Evolutionary conservation across 37 sponge, comb jelly and placozoan genomes (phyloP).

Genomic region (Crambe crambe): DNA sequence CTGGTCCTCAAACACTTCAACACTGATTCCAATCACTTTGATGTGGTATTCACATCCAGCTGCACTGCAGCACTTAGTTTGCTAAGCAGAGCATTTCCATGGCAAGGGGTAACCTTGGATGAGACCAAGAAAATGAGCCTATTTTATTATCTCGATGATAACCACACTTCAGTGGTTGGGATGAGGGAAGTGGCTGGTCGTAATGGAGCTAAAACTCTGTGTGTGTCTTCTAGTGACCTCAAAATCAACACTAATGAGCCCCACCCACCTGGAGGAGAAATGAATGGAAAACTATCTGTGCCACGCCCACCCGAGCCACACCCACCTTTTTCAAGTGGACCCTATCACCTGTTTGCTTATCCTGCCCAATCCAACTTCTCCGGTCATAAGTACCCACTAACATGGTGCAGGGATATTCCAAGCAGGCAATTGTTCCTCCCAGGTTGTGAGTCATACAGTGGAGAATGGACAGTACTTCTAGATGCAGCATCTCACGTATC

Average conservation of each 20-base stretch:
- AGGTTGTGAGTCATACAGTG: not conserved
- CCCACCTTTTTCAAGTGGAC: not conserved
- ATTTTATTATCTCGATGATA: conserved; percentile 85
- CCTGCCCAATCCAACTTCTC: conserved; percentile 94
- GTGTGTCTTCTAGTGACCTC: conserved; percentile 31
- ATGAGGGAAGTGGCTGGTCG: conserved; percentile 79
- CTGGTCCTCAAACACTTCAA: conserved; percentile 68
- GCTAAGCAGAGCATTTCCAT: conserved; percentile 76
- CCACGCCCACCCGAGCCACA: not conserved
- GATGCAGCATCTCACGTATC: conserved; percentile 84
- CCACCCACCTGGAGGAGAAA: not conserved
- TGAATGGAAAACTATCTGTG: not conserved
- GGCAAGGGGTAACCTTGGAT: conserved; percentile 13
- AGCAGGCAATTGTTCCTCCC: not conserved
- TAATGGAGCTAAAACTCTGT: conserved; percentile 66
- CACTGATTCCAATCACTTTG: conserved; percentile 59
- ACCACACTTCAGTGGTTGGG: conserved; percentile 96
- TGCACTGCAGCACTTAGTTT: conserved; percentile 84
- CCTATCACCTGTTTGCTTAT: conserved; percentile 78
- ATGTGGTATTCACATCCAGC: conserved; percentile 84
- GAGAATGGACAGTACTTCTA: conserved; percentile 62
- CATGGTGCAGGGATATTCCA: conserved; percentile 50
- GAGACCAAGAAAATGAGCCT: conserved; percentile 29
- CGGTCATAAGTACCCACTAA: conserved; percentile 86
- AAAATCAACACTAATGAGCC: not conserved